Evolutionary conservation across 2,113 vertebrate genomes (phyloP).

Genomic region (Hymenochirus boettgeri): DNA sequence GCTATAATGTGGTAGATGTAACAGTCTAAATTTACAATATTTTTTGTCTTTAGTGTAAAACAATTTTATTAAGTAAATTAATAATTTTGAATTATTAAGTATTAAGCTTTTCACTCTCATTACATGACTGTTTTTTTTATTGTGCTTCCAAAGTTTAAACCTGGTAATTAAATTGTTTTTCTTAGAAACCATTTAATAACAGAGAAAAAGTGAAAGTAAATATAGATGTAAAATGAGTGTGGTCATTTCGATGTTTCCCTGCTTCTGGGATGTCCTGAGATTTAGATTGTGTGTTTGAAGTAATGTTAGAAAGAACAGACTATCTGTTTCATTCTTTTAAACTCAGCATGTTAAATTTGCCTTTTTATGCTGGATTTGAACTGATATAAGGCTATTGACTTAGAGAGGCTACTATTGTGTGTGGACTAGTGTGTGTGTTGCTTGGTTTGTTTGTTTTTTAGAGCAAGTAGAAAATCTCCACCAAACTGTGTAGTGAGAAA

Average conservation of each 20-base stretch:
- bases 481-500: not conserved
- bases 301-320: not conserved
- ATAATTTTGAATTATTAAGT: too few relatives aligned
- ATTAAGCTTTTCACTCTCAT: too few relatives aligned
- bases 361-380: not conserved
- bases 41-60: too few relatives aligned
- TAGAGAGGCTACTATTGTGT: not conserved
- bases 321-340: not conserved
- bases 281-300: not conserved
- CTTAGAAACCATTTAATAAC: too few relatives aligned
- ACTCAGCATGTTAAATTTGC: constrained; percentile 3
- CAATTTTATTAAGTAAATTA: too few relatives aligned
- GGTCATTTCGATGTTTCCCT: not conserved
- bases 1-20: too few relatives aligned
- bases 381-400: not conserved
- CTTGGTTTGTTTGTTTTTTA: not conserved
- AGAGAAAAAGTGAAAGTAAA: too few relatives aligned
- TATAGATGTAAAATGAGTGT: not conserved
- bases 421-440: not conserved
- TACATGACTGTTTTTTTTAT: too few relatives aligned
- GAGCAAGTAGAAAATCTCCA: not conserved
- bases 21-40: too few relatives aligned
- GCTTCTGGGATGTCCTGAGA: not conserved
- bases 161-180: too few relatives aligned
- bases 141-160: too few relatives aligned